phyloP scores from a whole-genome alignment of 2,797 vertebrate species.

The Zalophus californianus region DNA sequence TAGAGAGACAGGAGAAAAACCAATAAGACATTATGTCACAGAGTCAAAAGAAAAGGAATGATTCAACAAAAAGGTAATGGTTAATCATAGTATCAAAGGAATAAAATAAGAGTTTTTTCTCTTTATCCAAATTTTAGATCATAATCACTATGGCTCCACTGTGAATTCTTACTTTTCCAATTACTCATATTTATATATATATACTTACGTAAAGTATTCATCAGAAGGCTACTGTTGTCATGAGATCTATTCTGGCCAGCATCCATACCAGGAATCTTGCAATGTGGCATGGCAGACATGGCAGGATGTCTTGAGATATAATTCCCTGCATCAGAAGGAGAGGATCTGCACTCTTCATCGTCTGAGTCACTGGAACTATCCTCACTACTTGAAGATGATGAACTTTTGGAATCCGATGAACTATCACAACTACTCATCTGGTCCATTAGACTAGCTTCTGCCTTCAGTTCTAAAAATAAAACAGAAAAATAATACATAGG shows the following conservation, averaged over 20 bases:
- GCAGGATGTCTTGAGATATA: conserved; percentile 86
- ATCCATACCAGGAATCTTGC: conserved; percentile 87
- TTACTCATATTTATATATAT: conserved; percentile 68
- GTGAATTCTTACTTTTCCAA: conserved; percentile 73
- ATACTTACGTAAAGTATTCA: conserved; percentile 97
- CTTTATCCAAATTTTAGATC: conserved; percentile 46
- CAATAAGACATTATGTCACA: background rate
- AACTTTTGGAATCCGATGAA: conserved; percentile 93
- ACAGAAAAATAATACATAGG: conserved; percentile 17
- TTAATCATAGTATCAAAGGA: background rate
- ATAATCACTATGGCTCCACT: background rate
- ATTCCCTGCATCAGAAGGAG: conserved; percentile 79
- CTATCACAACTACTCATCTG: conserved; percentile 97
- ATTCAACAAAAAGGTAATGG: background rate
- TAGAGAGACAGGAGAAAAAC: conserved; percentile 33
- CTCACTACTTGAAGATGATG: conserved; percentile 95
- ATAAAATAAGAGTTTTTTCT: conserved; percentile 48
- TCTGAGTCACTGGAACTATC: conserved; percentile 96
- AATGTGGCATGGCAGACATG: conserved; percentile 83
- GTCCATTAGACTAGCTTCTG: conserved; percentile 96
- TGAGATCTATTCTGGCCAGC: conserved; percentile 86
- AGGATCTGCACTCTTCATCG: conserved; percentile 87
- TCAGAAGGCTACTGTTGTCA: conserved; percentile 90
- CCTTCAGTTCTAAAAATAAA: conserved; percentile 94
- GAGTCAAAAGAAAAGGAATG: conserved; percentile 23